Conservation (phyloP, 1,140 invertebrate genomes). For the Pseudoatta argentina region DNA sequence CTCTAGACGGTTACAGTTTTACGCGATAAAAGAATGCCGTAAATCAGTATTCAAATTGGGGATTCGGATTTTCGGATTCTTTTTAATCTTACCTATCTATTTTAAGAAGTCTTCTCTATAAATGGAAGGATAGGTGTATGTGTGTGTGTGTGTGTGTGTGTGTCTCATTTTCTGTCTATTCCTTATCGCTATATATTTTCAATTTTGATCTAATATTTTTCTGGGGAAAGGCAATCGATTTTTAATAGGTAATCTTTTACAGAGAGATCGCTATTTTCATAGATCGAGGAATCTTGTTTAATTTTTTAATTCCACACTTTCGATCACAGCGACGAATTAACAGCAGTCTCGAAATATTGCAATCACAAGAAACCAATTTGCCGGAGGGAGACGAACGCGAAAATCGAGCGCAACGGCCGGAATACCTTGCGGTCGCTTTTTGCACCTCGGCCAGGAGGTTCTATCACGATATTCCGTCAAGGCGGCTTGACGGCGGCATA, state of each 20-base stretch:
- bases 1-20: neutral
- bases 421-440: slow-evolving; percentile 22
- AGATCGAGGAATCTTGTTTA: neutral
- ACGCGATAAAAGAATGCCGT: neutral
- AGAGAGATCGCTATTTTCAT: neutral
- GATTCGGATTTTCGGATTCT: neutral
- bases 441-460: slow-evolving; percentile 1
- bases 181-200: neutral
- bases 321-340: slow-evolving; percentile 6
- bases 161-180: neutral
- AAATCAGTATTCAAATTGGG: slow-evolving; percentile 17
- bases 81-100: slow-evolving; percentile 6
- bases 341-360: slow-evolving; percentile 14
- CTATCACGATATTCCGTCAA: slow-evolving; percentile 50
- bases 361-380: neutral
- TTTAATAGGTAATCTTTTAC: neutral
- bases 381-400: neutral
- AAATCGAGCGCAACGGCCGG: slow-evolving; percentile 30
- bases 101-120: neutral
- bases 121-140: neutral
- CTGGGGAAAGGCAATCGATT: neutral
- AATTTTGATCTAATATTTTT: neutral
- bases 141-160: no score
- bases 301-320: slow-evolving; percentile 4
- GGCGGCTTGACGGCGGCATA: slow-evolving; percentile 13